Conservation (phyloP, 2,888 invertebrate species). For the Eulithis testata region DNA sequence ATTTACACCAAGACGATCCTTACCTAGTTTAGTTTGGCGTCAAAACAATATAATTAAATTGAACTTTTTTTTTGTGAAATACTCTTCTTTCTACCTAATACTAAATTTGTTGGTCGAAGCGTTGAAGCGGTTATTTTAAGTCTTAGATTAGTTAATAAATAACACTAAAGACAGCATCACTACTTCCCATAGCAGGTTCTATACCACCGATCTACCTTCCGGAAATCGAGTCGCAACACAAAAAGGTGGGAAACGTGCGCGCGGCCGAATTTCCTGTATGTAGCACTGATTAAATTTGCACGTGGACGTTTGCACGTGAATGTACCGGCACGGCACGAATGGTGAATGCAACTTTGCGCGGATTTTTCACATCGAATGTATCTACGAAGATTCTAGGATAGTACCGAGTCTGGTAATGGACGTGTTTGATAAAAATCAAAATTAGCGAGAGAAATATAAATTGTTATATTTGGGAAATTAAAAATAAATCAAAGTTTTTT, state of each 20-base stretch:
- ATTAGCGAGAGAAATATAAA: not conserved
- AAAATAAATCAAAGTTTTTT: not conserved
- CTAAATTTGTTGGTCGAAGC: too few species aligned
- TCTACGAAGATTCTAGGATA: not conserved
- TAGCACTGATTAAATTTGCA: slow-evolving; percentile 53
- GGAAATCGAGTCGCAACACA: slow-evolving; percentile 45
- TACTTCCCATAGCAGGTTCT: slow-evolving; percentile 12
- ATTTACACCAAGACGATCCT: too few species aligned
- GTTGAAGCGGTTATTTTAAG: too few species aligned
- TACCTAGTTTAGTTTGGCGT: too few species aligned
- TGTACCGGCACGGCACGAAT: slow-evolving; percentile 28
- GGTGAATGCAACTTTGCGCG: slow-evolving; percentile 31
- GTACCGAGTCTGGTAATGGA: not conserved
- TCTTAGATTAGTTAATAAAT: not conserved
- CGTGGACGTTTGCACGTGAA: slow-evolving; percentile 42
- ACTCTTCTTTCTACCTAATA: too few species aligned
- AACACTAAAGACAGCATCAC: slow-evolving; percentile 7
- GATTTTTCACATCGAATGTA: slow-evolving; percentile 26
- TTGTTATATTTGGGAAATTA: not conserved
- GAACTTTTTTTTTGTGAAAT: too few species aligned
- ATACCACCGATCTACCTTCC: slow-evolving; percentile 33
- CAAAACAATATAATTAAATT: too few species aligned
- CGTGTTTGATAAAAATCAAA: not conserved
- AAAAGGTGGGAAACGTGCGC: slow-evolving; percentile 40
- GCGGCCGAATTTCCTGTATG: slow-evolving; percentile 39